phyloP scores from a whole-genome alignment of 2,113 vertebrate species.

The Xerus inauris region DNA sequence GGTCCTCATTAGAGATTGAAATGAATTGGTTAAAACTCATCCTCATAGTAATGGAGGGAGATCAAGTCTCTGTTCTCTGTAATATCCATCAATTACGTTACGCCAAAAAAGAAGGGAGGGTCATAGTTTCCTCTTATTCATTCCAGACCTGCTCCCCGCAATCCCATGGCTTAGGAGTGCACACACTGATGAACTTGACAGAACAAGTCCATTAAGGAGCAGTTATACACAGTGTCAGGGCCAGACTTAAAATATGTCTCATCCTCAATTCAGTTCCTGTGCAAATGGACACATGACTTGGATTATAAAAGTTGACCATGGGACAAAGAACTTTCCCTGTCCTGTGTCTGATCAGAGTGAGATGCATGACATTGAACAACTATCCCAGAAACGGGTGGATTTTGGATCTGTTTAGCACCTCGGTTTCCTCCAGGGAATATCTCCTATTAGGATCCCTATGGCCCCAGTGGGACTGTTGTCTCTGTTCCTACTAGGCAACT shows the following conservation, averaged over 20 bases:
- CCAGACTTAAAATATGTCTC: not conserved
- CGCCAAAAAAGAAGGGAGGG: not conserved
- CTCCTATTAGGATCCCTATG: not conserved
- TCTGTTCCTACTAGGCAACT: not conserved
- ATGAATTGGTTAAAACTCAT: conserved; percentile 30
- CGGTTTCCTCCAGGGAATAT: not conserved
- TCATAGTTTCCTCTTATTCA: not conserved
- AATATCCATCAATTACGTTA: conserved; percentile 55
- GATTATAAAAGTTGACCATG: not conserved
- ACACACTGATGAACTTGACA: not conserved
- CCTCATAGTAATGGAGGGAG: not conserved
- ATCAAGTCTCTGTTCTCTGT: not conserved
- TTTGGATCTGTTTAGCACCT: not conserved
- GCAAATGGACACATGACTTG: not conserved
- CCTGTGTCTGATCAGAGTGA: not conserved
- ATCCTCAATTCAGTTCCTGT: not conserved
- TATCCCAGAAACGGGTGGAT: not conserved
- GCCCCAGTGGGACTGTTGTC: not conserved
- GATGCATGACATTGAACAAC: not conserved
- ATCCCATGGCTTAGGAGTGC: not conserved
- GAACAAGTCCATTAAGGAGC: conserved; percentile 7
- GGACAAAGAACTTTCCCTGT: not conserved
- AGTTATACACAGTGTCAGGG: not conserved
- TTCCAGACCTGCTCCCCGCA: not conserved
- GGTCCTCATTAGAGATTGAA: not conserved